A percentile compares a stretch with the other conserved stretches of the same genome.
Evolutionary conservation across 2,888 invertebrate genomes (phyloP).

Genomic region (Plemyria rubiginata): DNA sequence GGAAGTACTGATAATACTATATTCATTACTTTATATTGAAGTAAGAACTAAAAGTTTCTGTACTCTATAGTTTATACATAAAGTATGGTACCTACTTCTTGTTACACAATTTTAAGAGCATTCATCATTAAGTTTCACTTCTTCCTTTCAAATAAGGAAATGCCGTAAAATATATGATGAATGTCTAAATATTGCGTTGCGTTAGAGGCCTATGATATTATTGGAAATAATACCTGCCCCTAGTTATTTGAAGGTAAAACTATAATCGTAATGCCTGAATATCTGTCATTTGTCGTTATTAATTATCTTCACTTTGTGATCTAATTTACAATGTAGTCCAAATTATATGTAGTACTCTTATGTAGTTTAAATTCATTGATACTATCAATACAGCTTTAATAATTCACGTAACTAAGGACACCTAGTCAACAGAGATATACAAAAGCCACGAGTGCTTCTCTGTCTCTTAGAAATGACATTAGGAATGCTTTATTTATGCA

Average conservation of each 20-base stretch:
- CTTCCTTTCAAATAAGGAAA: constrained; percentile 12
- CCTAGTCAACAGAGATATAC: no score
- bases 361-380: no score
- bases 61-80: background rate
- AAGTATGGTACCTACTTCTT: background rate
- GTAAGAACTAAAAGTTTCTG: background rate
- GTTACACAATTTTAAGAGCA: background rate
- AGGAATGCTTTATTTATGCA: no score
- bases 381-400: background rate
- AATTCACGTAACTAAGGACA: no score
- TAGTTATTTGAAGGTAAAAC: constrained; percentile 8
- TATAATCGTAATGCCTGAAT: background rate
- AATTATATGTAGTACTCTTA: no score
- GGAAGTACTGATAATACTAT: no score
- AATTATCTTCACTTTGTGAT: background rate
- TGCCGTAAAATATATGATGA: constrained; percentile 12
- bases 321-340: no score
- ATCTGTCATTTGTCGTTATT: constrained; percentile 1
- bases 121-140: constrained; percentile 3
- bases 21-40: background rate
- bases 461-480: no score
- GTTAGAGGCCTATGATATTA: constrained; percentile 6
- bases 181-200: constrained; percentile 5
- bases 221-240: constrained; percentile 5
- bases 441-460: no score